Evolutionary conservation across 2,113 vertebrate genomes (phyloP).

Genomic region (Myrmecophaga tridactyla): DNA sequence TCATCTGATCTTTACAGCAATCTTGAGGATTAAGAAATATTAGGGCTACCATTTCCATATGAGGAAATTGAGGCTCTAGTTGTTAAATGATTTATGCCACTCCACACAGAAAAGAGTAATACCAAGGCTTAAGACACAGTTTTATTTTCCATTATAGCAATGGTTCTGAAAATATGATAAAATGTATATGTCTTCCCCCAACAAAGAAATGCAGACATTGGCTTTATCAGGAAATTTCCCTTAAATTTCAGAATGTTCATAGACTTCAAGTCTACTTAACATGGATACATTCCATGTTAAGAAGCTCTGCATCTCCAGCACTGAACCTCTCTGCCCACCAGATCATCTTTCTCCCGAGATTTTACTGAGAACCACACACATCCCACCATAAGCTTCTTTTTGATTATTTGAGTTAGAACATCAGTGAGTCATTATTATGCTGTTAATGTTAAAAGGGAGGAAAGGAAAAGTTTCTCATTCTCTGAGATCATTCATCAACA

Average conservation of each 20-base stretch:
- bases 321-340: not conserved
- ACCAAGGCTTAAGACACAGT: not conserved
- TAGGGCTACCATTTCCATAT: not conserved
- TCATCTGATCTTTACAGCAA: not conserved
- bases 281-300: too few species aligned
- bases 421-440: not conserved
- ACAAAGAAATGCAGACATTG: not conserved
- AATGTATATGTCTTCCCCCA: not conserved
- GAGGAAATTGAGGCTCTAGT: not conserved
- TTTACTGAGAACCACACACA: not conserved
- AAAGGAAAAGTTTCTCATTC: not conserved
- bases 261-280: not conserved
- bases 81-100: not conserved
- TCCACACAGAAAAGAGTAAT: not conserved
- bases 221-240: not conserved
- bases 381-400: not conserved
- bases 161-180: not conserved
- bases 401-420: not conserved
- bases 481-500: not conserved
- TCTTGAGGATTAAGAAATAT: not conserved
- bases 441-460: not conserved
- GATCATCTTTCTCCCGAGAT: not conserved
- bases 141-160: not conserved
- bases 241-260: not conserved
- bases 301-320: not conserved